Conservation (phyloP, 1,140 invertebrate genomes). For the Drosophila malerkotliana region DNA sequence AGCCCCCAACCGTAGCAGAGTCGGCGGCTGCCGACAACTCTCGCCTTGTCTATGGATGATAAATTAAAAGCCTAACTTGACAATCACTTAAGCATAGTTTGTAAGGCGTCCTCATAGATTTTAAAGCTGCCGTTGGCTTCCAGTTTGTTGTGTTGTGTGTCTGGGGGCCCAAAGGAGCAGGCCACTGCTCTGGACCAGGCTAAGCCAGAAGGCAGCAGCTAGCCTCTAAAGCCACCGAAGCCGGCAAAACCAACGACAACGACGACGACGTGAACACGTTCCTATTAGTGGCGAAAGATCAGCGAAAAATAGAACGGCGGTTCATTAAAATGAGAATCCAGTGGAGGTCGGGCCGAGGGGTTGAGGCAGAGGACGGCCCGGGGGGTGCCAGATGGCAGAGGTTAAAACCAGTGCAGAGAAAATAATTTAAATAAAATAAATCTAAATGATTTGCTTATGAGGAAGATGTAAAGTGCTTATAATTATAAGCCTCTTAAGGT, state of each 20-base stretch:
- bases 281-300: conserved; percentile 83
- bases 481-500: neutral
- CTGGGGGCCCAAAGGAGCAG: conserved; percentile 41
- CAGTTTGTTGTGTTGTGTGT: conserved; percentile 36
- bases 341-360: conserved; percentile 38
- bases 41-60: conserved; percentile 83
- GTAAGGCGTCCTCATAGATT: conserved; percentile 83
- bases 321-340: conserved; percentile 83
- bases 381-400: conserved; percentile 33
- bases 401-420: conserved; percentile 20
- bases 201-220: conserved; percentile 17
- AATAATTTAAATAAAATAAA: neutral
- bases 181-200: conserved; percentile 19
- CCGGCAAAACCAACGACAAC: conserved; percentile 27
- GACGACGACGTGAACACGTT: conserved; percentile 77
- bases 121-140: conserved; percentile 59
- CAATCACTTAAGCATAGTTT: conserved; percentile 84
- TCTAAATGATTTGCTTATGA: neutral
- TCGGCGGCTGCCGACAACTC: conserved; percentile 47
- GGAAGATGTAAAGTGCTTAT: neutral
- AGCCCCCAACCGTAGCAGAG: conserved; percentile 53
- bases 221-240: conserved; percentile 18
- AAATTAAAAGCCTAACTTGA: conserved; percentile 84
- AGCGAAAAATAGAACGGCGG: conserved; percentile 83
- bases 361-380: conserved; percentile 15